Evolutionary conservation across 2,888 invertebrate species (phyloP), one percentile per base, ranked within the genome.

Genomic region (Tipula helvola): DNA sequence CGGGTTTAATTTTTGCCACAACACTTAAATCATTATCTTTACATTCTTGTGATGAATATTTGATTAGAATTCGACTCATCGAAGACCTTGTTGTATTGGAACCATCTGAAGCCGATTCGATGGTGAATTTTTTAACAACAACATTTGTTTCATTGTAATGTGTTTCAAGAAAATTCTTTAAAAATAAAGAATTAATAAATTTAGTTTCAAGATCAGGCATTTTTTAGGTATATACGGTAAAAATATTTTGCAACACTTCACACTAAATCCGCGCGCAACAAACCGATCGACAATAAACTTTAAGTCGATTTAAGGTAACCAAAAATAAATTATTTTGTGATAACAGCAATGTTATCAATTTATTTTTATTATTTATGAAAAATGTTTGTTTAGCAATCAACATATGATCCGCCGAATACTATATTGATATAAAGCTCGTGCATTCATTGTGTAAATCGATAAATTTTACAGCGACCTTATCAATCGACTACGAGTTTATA

Each of bases 171-270:
- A 87, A 57, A 85, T 88, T 87, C 57, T 87, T 88, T 36, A 87
- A 52, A 86, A 88, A 88, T 41, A 88, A 83, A 52, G 88, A 88
- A 86, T 88, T 88, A 10, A 88, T 87, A 42, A 88, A 88, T 85
- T 87, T 88, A n/a, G 87, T 87, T 13, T 87, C 86, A 12, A 86
- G 44, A 42, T 83, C 85, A 2, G 87, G 36, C 87, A 87, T 87
- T 39, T 85, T 87, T 28, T 28, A 28, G 28, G 28, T 12, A n/a
- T n/a, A n/a, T n/a, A 84, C 41, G 10, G 3, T 10, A 44, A 52
- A 5, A 16, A 16, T 52, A 28, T 28, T 71, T 10, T 12, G 28
- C 71, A 52, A 52, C 28, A 71, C 28, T 71, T 52, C n/a, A n/a
- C 47, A 47, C 13, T 52, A 52, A 13, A 47, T 10, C 41, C 47